A percentile compares a stretch with the other conserved stretches of the same genome.
Conservation (phyloP, 2,797 vertebrate species). For the Manis pentadactyla region DNA sequence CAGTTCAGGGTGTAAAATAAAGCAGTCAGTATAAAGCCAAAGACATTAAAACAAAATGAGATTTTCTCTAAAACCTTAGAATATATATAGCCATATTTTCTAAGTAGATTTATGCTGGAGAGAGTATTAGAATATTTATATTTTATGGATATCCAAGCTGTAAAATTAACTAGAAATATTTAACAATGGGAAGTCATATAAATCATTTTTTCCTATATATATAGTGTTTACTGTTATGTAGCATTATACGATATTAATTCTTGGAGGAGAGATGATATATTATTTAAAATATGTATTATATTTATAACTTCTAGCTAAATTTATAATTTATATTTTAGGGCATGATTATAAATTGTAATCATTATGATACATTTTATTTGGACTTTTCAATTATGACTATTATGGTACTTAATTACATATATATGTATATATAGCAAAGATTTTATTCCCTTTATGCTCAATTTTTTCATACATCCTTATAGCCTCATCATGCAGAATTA, state of each 20-base stretch:
- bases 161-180: not conserved
- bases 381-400: not conserved
- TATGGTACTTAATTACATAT: not conserved
- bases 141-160: not conserved
- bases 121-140: not conserved
- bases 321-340: slow-evolving; percentile 6
- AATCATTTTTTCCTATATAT: not conserved
- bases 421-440: slow-evolving; percentile 64
- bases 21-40: not conserved
- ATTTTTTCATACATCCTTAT: slow-evolving; percentile 20
- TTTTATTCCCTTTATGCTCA: slow-evolving; percentile 55
- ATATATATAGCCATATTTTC: not conserved
- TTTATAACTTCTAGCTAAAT: not conserved
- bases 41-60: not conserved
- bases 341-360: not conserved
- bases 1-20: not conserved
- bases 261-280: not conserved
- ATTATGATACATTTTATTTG: not conserved
- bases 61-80: not conserved
- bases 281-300: not conserved
- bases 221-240: not conserved
- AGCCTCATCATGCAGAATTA: not conserved
- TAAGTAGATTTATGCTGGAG: not conserved
- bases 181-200: not conserved
- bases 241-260: not conserved